phyloP scores from a whole-genome alignment of 2,113 vertebrate species.

The Crotalus tigris region DNA sequence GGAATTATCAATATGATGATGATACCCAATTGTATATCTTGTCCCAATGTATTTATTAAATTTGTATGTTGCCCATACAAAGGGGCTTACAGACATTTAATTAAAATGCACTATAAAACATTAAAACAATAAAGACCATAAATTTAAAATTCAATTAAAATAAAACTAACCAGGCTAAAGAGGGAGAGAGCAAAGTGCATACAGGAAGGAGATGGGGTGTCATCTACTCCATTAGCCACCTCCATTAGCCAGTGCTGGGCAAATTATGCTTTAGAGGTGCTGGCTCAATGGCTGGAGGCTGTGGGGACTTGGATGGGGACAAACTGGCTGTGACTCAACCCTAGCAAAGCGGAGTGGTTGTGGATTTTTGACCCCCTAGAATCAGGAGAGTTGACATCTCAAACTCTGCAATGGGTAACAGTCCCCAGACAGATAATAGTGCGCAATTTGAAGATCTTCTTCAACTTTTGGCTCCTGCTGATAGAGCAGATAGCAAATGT shows the following conservation, averaged over 20 bases:
- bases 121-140: not conserved
- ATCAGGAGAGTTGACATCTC: not conserved
- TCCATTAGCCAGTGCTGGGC: not conserved
- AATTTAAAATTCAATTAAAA: not conserved
- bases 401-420: not conserved
- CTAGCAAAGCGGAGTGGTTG: not conserved
- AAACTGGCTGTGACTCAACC: not conserved
- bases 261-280: not conserved
- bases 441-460: not conserved
- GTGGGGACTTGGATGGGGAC: not conserved
- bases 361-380: not conserved
- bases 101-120: not conserved
- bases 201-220: not conserved
- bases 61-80: not conserved
- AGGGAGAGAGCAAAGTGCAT: not conserved
- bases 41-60: not conserved
- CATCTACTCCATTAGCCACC: not conserved
- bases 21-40: not conserved
- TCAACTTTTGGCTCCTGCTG: not conserved
- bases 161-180: not conserved
- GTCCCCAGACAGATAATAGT: not conserved
- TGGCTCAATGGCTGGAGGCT: not conserved
- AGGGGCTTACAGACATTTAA: not conserved
- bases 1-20: not conserved
- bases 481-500: not conserved